These are phyloP conservation scores for Cotesia glomerata DNA, from an alignment of 1,140 invertebrate genomes.

Conservation along the genomic window DNA sequence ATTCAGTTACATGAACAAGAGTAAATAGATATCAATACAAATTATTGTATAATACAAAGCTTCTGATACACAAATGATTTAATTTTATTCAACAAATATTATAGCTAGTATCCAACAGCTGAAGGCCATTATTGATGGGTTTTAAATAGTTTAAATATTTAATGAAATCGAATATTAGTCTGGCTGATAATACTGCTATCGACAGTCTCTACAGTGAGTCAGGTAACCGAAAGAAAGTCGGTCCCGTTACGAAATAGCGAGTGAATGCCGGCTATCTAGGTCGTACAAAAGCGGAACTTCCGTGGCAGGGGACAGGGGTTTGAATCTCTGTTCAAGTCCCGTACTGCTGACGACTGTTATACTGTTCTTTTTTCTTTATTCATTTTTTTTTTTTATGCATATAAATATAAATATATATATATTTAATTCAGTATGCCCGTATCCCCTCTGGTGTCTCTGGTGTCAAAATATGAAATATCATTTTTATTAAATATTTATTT, in stretches of 20 bases:
- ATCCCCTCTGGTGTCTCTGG: too few relatives aligned
- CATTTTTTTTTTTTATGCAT: not conserved
- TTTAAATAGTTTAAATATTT: not conserved
- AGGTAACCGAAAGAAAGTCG: slow-evolving; percentile 55
- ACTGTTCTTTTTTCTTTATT: not conserved
- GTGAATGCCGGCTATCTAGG: slow-evolving; percentile 59
- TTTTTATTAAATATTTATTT: too few relatives aligned
- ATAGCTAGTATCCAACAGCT: too few relatives aligned
- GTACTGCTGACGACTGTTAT: not conserved
- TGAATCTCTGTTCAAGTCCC: slow-evolving; percentile 3
- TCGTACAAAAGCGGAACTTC: slow-evolving; percentile 60
- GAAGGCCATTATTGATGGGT: too few relatives aligned
- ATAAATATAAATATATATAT: not conserved
- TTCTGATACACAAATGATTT: too few relatives aligned
- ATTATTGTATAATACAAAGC: too few relatives aligned
- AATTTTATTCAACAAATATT: too few relatives aligned
- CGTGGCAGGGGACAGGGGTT: slow-evolving; percentile 32
- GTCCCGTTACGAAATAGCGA: slow-evolving; percentile 62
- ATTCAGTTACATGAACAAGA: too few relatives aligned
- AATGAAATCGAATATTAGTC: slow-evolving; percentile 6
- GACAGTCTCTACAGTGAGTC: slow-evolving; percentile 23
- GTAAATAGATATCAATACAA: too few relatives aligned
- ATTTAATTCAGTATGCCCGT: not conserved
- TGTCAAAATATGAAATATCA: too few relatives aligned
- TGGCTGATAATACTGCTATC: not conserved